Conservation (phyloP, 2,113 vertebrate genomes). For the Helogale parvula region DNA sequence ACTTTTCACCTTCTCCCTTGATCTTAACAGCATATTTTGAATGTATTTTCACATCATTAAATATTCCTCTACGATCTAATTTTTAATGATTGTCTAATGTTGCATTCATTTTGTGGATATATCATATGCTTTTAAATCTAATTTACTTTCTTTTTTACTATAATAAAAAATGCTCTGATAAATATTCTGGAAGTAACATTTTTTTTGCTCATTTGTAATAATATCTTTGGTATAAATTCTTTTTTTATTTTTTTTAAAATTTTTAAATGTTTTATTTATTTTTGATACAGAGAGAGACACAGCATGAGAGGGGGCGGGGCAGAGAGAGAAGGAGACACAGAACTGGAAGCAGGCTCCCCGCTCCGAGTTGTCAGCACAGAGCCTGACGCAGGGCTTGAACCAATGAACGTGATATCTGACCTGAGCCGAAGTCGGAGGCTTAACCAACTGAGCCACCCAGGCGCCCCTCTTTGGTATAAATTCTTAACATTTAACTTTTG, state of each 20-base stretch:
- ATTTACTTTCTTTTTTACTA: background rate
- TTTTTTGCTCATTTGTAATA: constrained; percentile 11
- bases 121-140: background rate
- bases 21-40: background rate
- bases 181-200: background rate
- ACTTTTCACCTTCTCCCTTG: background rate
- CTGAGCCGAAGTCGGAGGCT: no score
- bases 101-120: constrained; percentile 12
- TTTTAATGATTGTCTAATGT: background rate
- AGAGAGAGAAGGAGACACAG: no score
- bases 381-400: no score
- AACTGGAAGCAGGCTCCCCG: no score
- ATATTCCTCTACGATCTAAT: background rate
- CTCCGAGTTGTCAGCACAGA: no score
- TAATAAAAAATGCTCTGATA: background rate
- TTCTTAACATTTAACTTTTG: background rate
- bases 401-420: no score
- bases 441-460: no score
- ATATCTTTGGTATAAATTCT: background rate
- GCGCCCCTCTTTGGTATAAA: background rate
- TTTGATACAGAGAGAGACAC: no score
- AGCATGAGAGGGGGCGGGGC: no score
- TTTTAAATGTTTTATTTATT: no score
- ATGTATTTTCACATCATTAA: background rate
- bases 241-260: background rate